A percentile compares a stretch with the other conserved stretches of the same genome.
phyloP scores from a whole-genome alignment of 2,888 invertebrate genomes.

The Leucophenga maculata region DNA sequence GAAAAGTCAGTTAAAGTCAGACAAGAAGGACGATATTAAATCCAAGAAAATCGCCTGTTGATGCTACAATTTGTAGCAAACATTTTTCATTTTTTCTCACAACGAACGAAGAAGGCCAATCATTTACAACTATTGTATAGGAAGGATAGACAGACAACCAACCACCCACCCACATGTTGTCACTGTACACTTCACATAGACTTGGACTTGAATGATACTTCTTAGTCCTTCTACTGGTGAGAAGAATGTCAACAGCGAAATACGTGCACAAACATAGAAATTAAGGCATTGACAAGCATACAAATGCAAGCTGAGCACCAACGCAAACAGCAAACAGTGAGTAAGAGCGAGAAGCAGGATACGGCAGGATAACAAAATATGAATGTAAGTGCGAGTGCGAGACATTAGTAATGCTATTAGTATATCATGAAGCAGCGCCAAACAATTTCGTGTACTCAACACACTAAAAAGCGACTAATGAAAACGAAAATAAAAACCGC shows the following conservation, averaged over 20 bases:
- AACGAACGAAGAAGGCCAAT: background rate
- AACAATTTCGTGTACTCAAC: constrained; percentile 49
- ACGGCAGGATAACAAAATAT: too few relatives aligned
- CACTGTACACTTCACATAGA: background rate
- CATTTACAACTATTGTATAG: constrained; percentile 36
- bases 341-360: background rate
- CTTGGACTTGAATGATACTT: background rate
- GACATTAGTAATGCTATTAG: constrained; percentile 64
- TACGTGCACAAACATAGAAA: constrained; percentile 65
- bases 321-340: background rate
- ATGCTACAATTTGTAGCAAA: constrained; percentile 59
- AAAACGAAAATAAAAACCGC: constrained; percentile 66
- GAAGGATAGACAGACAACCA: too few relatives aligned
- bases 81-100: constrained; percentile 52
- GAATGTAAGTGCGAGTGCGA: constrained; percentile 47
- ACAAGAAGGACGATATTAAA: background rate
- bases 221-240: constrained; percentile 25
- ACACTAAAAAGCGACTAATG: constrained; percentile 62
- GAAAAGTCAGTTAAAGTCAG: background rate
- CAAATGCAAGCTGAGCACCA: background rate
- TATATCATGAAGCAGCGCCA: constrained; percentile 46
- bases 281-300: constrained; percentile 59
- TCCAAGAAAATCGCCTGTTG: constrained; percentile 51
- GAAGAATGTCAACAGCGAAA: constrained; percentile 60
- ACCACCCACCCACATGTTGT: constrained; percentile 14